Evolutionary conservation across 1,140 invertebrate species (phyloP), one percentile per base, ranked within the genome.

Genomic region (Trichoplusia ni): DNA sequence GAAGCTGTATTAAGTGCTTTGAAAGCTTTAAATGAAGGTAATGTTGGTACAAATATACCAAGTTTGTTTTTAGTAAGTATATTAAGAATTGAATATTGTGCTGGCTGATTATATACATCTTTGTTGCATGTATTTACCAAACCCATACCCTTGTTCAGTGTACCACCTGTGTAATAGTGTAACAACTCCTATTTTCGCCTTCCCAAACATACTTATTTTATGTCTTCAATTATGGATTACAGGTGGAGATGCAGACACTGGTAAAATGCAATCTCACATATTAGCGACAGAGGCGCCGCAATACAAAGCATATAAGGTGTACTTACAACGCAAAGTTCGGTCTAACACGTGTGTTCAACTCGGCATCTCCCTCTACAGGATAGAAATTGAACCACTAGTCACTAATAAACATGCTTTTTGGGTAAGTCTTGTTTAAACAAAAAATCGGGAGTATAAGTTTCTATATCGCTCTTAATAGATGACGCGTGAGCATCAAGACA

Each of bases 341-440:
- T 92, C 95, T 6, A 97, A 96, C 81, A 94, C 94, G 19, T 95
- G 97, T 70, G 95, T 98, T 3, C 95, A 96, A 74, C 90, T 98
- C 33, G 96, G 96, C 51, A 95, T 98, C 59, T 97, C 96, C 23
- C 94, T 96, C 11, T 97, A 98, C 73, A 96, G 96, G 82, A 95
- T 98, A 56, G 97, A 98, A 91, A 96, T 98, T 46, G 96, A 97
- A 86, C 96, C 96, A 1, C 92, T 96, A 9, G 93, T 94, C 92
- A 91, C 75, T 92, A 92, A 90, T 94, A 93, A 94, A 40, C 94
- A 94, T 75, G 92, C 94, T 71, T 94, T 96, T 81, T 95, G 94
- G 93, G 90, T 91, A 70, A 93, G 92, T 74, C 8, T 5, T 14
- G 38, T 31, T 31, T 29, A 19, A 7, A 46, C 8, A 18, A 11